A percentile compares a stretch with the other conserved stretches of the same genome.
Conservation (phyloP, 2,888 invertebrate genomes). For the Polyommatus icarus region DNA sequence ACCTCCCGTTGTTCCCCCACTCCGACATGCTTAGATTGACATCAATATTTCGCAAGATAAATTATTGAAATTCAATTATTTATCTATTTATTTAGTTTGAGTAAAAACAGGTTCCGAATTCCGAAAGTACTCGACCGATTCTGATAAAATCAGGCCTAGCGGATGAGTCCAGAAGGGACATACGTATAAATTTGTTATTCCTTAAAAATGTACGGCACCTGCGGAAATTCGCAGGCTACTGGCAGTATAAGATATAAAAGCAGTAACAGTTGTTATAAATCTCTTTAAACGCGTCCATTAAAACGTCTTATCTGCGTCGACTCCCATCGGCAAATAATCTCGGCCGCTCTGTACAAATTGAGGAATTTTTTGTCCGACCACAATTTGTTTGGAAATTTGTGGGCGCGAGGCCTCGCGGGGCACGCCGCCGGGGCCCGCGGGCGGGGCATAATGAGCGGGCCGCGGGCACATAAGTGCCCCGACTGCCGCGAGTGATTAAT, state of each 20-base stretch:
- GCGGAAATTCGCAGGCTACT: not conserved
- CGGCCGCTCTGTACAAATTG: not conserved
- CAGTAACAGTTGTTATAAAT: slow-evolving; percentile 1
- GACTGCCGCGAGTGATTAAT: slow-evolving; percentile 33
- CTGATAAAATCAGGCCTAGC: too few relatives aligned
- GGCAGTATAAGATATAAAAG: not conserved
- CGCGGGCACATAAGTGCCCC: slow-evolving; percentile 33
- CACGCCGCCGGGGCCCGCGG: not conserved
- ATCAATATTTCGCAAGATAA: not conserved
- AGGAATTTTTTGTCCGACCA: slow-evolving; percentile 29
- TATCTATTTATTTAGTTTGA: too few relatives aligned
- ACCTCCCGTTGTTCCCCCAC: not conserved
- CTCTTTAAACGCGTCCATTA: slow-evolving; percentile 21
- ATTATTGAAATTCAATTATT: not conserved
- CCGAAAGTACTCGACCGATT: too few relatives aligned
- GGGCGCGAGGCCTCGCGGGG: slow-evolving; percentile 5
- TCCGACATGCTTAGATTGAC: not conserved
- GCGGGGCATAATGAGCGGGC: slow-evolving; percentile 26
- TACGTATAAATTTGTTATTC: too few relatives aligned
- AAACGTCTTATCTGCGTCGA: not conserved
- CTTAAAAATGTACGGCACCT: too few relatives aligned
- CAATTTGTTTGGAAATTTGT: slow-evolving; percentile 31
- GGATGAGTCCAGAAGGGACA: not conserved
- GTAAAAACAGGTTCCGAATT: too few relatives aligned
- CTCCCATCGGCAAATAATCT: not conserved